phyloP scores from a whole-genome alignment of 2,113 vertebrate genomes.

The Arizona elegans region DNA sequence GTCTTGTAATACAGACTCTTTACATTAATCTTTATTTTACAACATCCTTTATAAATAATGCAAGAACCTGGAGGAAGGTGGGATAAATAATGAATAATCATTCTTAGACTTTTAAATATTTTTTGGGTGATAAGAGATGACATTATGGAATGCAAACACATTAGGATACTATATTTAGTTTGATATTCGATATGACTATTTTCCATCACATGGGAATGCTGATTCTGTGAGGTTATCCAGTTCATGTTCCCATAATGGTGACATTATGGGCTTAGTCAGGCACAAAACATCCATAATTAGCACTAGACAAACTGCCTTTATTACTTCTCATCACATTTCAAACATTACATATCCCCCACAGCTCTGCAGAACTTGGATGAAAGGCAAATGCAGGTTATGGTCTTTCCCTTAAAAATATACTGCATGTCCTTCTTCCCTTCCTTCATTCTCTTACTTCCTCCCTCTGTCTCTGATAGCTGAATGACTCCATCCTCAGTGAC shows the following conservation, averaged over 20 bases:
- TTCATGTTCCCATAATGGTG: neutral
- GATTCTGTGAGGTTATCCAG: neutral
- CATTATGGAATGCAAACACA: neutral
- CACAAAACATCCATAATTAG: neutral
- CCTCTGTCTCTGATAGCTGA: neutral
- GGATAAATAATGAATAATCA: neutral
- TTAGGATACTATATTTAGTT: constrained; percentile 1
- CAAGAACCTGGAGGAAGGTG: neutral
- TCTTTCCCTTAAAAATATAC: neutral
- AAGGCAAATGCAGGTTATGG: neutral
- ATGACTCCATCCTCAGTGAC: neutral
- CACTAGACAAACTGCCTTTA: neutral
- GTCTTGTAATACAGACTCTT: neutral
- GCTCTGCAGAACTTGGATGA: neutral
- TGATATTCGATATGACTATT: neutral
- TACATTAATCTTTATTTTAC: neutral
- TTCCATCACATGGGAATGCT: neutral
- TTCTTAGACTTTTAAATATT: neutral
- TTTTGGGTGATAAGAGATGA: neutral
- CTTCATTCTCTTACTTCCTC: neutral
- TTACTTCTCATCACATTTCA: neutral
- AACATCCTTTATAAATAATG: neutral
- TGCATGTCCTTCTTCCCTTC: neutral
- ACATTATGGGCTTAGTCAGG: neutral
- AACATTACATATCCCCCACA: neutral